These are phyloP conservation scores for Leptogaster cylindrica DNA, from an alignment of 2,888 invertebrate species.

Conservation along the genomic window DNA sequence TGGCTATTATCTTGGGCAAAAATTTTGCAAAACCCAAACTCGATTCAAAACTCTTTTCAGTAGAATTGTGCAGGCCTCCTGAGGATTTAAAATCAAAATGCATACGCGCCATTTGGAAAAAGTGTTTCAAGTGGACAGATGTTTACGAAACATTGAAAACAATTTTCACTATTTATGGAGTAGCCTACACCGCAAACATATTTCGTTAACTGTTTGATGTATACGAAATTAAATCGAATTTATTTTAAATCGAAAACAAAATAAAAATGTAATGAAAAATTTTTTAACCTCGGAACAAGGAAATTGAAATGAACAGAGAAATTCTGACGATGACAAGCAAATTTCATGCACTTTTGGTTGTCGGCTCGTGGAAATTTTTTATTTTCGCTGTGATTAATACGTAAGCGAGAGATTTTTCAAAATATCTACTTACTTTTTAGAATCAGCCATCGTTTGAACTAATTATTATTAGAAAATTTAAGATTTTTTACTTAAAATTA, in stretches of 20 bases:
- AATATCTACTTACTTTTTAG: slow-evolving; percentile 59
- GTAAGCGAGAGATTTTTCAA: neutral
- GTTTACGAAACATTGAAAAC: slow-evolving; percentile 26
- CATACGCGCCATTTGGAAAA: neutral
- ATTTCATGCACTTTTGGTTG: slow-evolving; percentile 44
- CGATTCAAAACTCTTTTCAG: too few species aligned
- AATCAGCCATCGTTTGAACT: slow-evolving; percentile 56
- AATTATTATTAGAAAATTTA: slow-evolving; percentile 10
- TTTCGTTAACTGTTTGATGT: neutral
- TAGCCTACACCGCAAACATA: neutral
- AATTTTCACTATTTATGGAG: neutral
- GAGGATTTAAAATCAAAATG: neutral
- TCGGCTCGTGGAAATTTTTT: slow-evolving; percentile 38
- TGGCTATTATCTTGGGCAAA: too few species aligned
- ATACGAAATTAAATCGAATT: too few species aligned
- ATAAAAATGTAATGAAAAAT: neutral
- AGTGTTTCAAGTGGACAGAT: slow-evolving; percentile 10
- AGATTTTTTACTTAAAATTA: slow-evolving; percentile 31
- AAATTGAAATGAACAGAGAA: too few species aligned
- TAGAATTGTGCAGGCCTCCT: neutral
- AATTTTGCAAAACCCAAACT: too few species aligned
- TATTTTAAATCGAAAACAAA: too few species aligned
- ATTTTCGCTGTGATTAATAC: neutral
- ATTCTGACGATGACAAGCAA: slow-evolving; percentile 48
- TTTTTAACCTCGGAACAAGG: neutral